Base-by-base conservation (phyloP, 2,888 invertebrate species). In the Thymelicus lineola region DNA sequence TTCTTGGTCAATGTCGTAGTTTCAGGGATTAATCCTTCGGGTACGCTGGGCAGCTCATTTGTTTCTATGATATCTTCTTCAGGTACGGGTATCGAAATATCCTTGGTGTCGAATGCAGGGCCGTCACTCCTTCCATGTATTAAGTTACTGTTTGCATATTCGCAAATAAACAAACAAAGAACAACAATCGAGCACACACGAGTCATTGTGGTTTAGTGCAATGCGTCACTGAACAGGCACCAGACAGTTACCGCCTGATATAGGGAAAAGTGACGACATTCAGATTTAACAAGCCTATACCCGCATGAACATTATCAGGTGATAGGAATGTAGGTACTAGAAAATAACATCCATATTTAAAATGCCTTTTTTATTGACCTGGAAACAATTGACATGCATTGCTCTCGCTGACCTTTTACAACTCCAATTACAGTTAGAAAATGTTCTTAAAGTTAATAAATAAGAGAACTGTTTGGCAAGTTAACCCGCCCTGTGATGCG, bases 131-230 rank as follows among this genome's bases (percentile, higher is more conserved):
- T 73, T 6, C 74, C 75, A 67, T 76, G 79, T 70, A 87, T 80
- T 61, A 87, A 63, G 70, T 75, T 86, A 45, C 85, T 79, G 60
- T 77, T 76, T 62, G 79, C 80, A 68, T 75, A 79, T 59, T 78
- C 79, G 48, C 71, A 70, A 36, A 78, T 73, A 10, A 75, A 53
- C 71, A 75, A 75, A 74, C 73, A 71, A 59, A 74, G 64, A 35
- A 64, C 55, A 76, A 73, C 68, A 80, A 74, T 71, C 76, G 75
- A 70, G 67, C 74, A 65, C 61, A 75, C 70, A 72, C 80, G 81
- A 76, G 77, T 75, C 82, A 86, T 82, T 71, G 71, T 77, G 57
- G 70, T 60, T 72, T 38, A 70, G 63, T 70, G 72, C 66, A 70
- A 28, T 59, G 60, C 57, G 73, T 68, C 73, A 77, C 76, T 77